Base-by-base conservation (phyloP, 2,113 vertebrate genomes). In the Triplophysa rosa region DNA sequence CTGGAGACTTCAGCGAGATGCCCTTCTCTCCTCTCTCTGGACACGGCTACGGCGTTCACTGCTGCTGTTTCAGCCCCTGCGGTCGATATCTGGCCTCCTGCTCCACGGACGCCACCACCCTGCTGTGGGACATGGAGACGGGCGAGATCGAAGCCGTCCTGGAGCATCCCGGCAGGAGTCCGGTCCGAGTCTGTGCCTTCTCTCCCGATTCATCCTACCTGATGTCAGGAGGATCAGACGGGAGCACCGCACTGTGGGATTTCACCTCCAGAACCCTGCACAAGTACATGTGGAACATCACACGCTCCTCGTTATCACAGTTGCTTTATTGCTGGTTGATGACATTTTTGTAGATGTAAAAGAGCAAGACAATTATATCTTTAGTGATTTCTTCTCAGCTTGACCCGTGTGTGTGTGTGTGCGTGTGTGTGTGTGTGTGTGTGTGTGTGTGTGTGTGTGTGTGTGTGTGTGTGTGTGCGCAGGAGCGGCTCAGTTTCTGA, bases 11-110 rank as follows among this genome's bases (percentile, higher is more conserved):
- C 4, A 74, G 87, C 0, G 96, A 99, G 88, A 90, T 95, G 8
- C 86, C 95, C 0, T 95, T 95, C 87, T 99, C 97, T 0, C 98
- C 98, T 0, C 54, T 99, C 81, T 85, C 83, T 1, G 94, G 95
- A 0, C 98, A 99, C 13, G 86, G 94, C 0, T 99, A 99, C 0
- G 89, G 93, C 1, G 94, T 98, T 59, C 98, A 98, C 88, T 98
- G 95, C 88, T 98, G 97, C 89, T 95, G 95, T 87, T 99, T 99
- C 89, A 96, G 95, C 2, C 52, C 94, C 0, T 95, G 94, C 1
- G 96, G 96, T 0, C 91, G 90, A 9, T 24, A 94, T 84, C 87
- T 99, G 24, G 94, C 94, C 24, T 98, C 97, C 0, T 98, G 97
- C 81, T 99, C 97, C 1, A 99, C 96, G 0, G 98, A 99, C 2